Evolutionary conservation across 2,797 vertebrate genomes (phyloP), one percentile per base, ranked within the genome.

Genomic region (Hafferia zeledoni): DNA sequence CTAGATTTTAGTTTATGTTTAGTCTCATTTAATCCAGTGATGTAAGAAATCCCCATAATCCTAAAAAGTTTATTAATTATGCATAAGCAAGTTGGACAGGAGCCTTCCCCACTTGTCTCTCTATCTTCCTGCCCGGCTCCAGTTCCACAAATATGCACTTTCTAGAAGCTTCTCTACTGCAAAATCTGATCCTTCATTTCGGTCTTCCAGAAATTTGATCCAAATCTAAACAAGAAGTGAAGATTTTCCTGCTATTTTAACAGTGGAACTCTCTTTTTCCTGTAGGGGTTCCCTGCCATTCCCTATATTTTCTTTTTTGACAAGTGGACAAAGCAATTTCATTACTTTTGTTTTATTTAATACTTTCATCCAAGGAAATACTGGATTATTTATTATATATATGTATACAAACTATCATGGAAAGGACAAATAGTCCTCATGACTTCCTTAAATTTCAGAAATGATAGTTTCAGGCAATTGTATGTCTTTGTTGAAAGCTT

Each of bases 261-360:
- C 5, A 59, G 6, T 6, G 55, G n/a, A 41, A 71, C 8, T 78
- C 12, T 70, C 9, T 50, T 70, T 53, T 16, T 86, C 8, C n/a
- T 22, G 28, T 20, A 63, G 17, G 57, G 5, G 10, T 71, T 80
- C 20, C 3, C 19, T 81, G 74, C 75, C 20, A 41, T 65, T 92
- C 8, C 14, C 9, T 27, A 0, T 71, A 41, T 89, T 85, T 89
- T 74, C 4, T 22, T 13, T 83, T 81, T 52, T 89, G 49, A 71
- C n/a, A 71, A 68, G 30, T n/a, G 28, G 43, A 75, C 25, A 91
- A 75, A 80, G 13, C 15, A 12, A 6, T 75, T 87, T 71, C 14
- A 61, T 77, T 81, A 30, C 13, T 93, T 93, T 81, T 89, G 5
- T 89, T 74, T 88, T 90, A 79, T 90, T 90, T 49, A 87, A 69